phyloP scores from a whole-genome alignment of 2,113 vertebrate genomes.

The Sapajus apella region DNA sequence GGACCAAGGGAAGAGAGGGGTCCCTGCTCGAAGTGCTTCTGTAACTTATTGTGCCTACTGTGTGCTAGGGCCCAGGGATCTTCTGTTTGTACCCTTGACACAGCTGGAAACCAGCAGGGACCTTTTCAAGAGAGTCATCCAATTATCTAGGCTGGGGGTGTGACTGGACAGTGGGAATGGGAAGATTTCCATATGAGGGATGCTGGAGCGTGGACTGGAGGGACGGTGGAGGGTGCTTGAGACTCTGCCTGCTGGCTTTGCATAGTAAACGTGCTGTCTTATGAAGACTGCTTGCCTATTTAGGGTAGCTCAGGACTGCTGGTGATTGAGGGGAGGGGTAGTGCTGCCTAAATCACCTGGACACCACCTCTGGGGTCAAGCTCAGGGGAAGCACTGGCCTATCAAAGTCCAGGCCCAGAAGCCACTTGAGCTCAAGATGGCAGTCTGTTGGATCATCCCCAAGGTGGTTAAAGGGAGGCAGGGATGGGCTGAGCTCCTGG shows the following conservation, averaged over 20 bases:
- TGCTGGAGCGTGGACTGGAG: background rate
- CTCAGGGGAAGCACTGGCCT: background rate
- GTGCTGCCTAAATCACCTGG: background rate
- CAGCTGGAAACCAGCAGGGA: constrained; percentile 70
- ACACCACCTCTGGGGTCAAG: background rate
- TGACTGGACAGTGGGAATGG: background rate
- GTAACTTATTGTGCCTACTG: constrained; percentile 46
- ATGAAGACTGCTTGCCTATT: background rate
- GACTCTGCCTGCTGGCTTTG: constrained; percentile 14
- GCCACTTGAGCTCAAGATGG: background rate
- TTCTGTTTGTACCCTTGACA: constrained; percentile 36
- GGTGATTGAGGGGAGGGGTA: background rate
- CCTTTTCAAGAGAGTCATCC: constrained; percentile 58
- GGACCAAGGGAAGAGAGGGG: background rate
- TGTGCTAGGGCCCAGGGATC: background rate
- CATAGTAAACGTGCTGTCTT: background rate
- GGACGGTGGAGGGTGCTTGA: background rate
- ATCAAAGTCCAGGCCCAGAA: background rate
- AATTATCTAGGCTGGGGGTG: constrained; percentile 44
- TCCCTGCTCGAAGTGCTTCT: background rate
- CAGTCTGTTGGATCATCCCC: background rate
- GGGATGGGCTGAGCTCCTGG: background rate
- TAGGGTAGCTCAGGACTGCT: background rate
- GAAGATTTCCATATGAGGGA: background rate
- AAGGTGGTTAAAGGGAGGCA: background rate